A percentile compares a stretch with the other conserved stretches of the same genome.
Conservation (phyloP, 2,888 invertebrate species). For the Hypolimnas misippus region DNA sequence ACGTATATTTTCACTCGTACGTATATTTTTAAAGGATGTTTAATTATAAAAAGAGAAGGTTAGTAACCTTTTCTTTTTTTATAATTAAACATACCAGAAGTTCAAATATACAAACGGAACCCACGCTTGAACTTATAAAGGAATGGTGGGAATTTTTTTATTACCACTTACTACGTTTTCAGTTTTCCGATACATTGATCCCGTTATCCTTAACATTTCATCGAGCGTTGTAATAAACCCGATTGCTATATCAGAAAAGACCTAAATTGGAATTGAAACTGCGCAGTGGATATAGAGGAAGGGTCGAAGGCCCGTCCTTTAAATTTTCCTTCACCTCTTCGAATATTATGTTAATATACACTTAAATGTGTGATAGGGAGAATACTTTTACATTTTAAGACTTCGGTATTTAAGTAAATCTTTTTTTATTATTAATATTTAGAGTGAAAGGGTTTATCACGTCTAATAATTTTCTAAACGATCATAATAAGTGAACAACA, state of each 20-base stretch:
- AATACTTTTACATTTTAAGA: slow-evolving; percentile 4
- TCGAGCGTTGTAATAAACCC: slow-evolving; percentile 37
- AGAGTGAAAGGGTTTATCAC: too few species aligned
- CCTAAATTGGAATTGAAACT: slow-evolving; percentile 18
- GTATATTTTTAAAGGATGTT: too few species aligned
- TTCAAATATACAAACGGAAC: neutral
- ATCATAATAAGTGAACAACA: too few species aligned
- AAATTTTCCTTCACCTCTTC: slow-evolving; percentile 13
- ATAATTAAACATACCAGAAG: too few species aligned
- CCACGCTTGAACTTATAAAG: slow-evolving; percentile 27
- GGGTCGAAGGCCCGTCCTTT: slow-evolving; percentile 11
- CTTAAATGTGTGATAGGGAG: neutral
- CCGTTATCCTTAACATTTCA: slow-evolving; percentile 35
- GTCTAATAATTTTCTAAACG: too few species aligned
- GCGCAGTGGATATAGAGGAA: slow-evolving; percentile 14
- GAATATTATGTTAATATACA: slow-evolving; percentile 15
- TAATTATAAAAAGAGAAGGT: too few species aligned
- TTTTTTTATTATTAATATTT: neutral
- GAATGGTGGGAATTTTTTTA: slow-evolving; percentile 32
- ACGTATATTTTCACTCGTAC: too few species aligned
- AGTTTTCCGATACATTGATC: slow-evolving; percentile 38
- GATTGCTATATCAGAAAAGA: slow-evolving; percentile 34
- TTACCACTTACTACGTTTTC: slow-evolving; percentile 36
- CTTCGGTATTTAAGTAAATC: neutral
- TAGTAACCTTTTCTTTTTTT: too few species aligned